Evolutionary conservation across 2,888 invertebrate genomes (phyloP), one percentile per base, ranked within the genome.

Genomic region (Cerceris ruficornis): DNA sequence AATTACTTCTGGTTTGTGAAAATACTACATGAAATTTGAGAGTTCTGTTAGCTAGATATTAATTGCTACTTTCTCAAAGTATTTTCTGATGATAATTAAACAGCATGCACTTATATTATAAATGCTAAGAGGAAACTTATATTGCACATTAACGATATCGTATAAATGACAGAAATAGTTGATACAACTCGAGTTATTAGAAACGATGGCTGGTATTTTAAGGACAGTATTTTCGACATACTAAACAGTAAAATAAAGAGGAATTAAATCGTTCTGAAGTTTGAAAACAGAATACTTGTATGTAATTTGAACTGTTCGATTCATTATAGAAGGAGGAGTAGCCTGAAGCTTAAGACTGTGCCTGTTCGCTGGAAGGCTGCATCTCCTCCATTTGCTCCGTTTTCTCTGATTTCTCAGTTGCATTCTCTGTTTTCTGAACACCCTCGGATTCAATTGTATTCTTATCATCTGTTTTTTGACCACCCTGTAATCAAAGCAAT

Each of bases 271-370:
- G 84, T 86, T 86, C 86, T 86, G 86, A 86, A 86, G 84, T 86
- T 86, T 86, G 82, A 86, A 87, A 87, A 87, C 82, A 83, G 73
- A 74, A 82, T 86, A 80, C 76, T 82, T 86, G 77, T 80, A 69
- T 82, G 80, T 75, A 67, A 86, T 85, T 83, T 82, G 62, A 84
- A 86, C 81, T 81, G 77, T 83, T 79, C 72, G 85, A 86, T 84
- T 83, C 73, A 82, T 83, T 81, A 78, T 76, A 82, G 82, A 86
- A 84, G 88, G 90, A 91, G 91, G 90, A 91, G 89, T 86, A 91
- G 92, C 91, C 91, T 88, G 87, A 90, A 91, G 91, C 91, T 91
- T 91, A 92, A 91, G 92, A 91, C 92, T 91, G 89, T 90, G 92
- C 91, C 90, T 92, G 90, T 92, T 91, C 88, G 91, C 92, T 90